Evolutionary conservation across 2,797 vertebrate species (phyloP), one percentile per base, ranked within the genome.

Genomic region (Caiman crocodilus): DNA sequence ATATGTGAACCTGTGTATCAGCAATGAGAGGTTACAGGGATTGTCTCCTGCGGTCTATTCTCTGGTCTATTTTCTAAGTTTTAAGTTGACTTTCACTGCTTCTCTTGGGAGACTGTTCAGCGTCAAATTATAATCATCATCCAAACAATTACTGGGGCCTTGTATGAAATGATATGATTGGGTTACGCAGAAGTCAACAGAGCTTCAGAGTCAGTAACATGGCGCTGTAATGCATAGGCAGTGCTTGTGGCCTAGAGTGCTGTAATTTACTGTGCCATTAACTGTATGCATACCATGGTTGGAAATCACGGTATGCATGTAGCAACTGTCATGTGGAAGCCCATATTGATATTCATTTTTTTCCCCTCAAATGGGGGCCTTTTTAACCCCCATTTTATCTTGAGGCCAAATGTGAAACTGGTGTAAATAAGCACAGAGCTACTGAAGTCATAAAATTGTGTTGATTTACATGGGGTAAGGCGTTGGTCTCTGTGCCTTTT

Each of bases 261-360:
- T 91, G 69, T 74, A 86, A 35, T 85, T 95, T 96, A 81, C 84
- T 35, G 4, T 71, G 76, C 73, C 74, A 63, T 92, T 91, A 96
- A 73, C 86, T 80, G 25, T 74, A 82, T 0, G 0, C 4, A 85
- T 60, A 28, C 60, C 85, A 61, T 65, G 85, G 89, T 92, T 42
- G 89, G 78, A 95, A 97, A 96, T 94, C n/a, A n/a, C n/a, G n/a
- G n/a, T n/a, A n/a, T n/a, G n/a, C n/a, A n/a, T n/a, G 64, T 90
- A 75, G 25, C n/a, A 15, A 50, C n/a, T 92, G 84, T 87, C 67
- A 71, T 1, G 0, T 0, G 2, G 91, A 78, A 86, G 60, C 73
- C 76, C 84, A 55, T 90, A 94, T 88, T 90, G 88, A 88, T 92
- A 91, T 50, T 90, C 23, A 92, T 93, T 93, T 14, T 25, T 25